A percentile compares a stretch with the other conserved stretches of the same genome.
These are phyloP conservation scores for Drosophila incognita DNA, from an alignment of 2,888 invertebrate species.

Conservation along the genomic window DNA sequence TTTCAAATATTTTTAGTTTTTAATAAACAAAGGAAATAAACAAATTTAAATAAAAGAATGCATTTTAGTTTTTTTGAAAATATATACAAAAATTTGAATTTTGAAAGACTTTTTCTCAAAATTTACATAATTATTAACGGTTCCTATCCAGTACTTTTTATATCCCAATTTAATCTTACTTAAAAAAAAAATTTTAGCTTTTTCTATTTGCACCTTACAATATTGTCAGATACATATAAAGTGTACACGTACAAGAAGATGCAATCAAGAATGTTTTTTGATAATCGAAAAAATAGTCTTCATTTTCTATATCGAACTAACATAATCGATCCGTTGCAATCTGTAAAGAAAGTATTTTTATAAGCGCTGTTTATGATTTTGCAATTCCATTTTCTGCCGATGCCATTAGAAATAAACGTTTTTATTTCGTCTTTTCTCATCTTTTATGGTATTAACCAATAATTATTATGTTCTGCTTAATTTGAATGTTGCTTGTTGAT, in stretches of 20 bases:
- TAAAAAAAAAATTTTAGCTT: background rate
- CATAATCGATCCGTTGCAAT: background rate
- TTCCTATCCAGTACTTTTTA: no score
- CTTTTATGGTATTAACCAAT: background rate
- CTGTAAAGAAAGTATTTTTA: background rate
- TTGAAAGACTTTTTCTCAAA: no score
- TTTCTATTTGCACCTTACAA: background rate
- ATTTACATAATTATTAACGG: no score
- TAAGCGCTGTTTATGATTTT: background rate
- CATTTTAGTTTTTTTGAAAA: background rate
- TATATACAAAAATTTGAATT: no score
- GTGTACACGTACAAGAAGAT: background rate
- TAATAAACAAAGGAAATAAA: no score
- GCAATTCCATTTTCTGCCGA: background rate
- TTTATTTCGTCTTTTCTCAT: background rate
- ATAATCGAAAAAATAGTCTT: background rate
- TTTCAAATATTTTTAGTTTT: background rate
- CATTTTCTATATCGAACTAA: background rate
- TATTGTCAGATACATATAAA: no score
- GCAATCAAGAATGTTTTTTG: background rate
- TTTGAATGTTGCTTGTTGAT: no score
- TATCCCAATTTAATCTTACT: no score
- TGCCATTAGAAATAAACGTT: background rate
- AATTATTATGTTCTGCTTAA: background rate
- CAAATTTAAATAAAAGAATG: background rate